phyloP scores from a whole-genome alignment of 1,140 invertebrate species.

The Drosophila gunungcola region DNA sequence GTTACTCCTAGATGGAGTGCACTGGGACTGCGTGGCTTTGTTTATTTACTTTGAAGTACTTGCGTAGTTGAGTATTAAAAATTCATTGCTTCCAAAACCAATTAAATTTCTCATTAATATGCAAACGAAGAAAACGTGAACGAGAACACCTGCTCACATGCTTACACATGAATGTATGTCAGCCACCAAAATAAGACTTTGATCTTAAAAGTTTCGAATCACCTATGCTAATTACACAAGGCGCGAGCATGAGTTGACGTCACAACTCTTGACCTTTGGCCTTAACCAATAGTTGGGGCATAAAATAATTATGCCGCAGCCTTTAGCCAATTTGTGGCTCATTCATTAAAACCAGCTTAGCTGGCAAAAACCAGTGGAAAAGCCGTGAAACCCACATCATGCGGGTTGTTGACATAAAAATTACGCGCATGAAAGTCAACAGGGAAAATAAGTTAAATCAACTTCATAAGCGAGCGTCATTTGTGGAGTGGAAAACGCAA shows the following conservation, averaged over 20 bases:
- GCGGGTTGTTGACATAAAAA: slow-evolving; percentile 73
- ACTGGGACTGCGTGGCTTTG: slow-evolving; percentile 18
- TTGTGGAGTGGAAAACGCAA: slow-evolving; percentile 25
- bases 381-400: slow-evolving; percentile 38
- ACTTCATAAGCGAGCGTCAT: slow-evolving; percentile 58
- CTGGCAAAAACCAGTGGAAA: slow-evolving; percentile 51
- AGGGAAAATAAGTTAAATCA: slow-evolving; percentile 76
- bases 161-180: background rate
- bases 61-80: slow-evolving; percentile 64
- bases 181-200: slow-evolving; percentile 13
- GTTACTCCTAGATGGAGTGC: background rate
- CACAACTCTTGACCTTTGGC: slow-evolving; percentile 32
- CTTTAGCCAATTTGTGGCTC: slow-evolving; percentile 64
- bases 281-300: slow-evolving; percentile 11
- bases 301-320: slow-evolving; percentile 24
- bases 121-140: slow-evolving; percentile 41
- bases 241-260: slow-evolving; percentile 2
- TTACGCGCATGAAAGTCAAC: slow-evolving; percentile 82
- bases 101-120: slow-evolving; percentile 81
- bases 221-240: slow-evolving; percentile 14
- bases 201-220: slow-evolving; percentile 16
- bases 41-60: slow-evolving; percentile 64
- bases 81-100: slow-evolving; percentile 76
- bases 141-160: slow-evolving; percentile 25
- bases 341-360: slow-evolving; percentile 80